Evolutionary conservation across 2,113 vertebrate species (phyloP).

Genomic region (Brienomyrus brachyistius): DNA sequence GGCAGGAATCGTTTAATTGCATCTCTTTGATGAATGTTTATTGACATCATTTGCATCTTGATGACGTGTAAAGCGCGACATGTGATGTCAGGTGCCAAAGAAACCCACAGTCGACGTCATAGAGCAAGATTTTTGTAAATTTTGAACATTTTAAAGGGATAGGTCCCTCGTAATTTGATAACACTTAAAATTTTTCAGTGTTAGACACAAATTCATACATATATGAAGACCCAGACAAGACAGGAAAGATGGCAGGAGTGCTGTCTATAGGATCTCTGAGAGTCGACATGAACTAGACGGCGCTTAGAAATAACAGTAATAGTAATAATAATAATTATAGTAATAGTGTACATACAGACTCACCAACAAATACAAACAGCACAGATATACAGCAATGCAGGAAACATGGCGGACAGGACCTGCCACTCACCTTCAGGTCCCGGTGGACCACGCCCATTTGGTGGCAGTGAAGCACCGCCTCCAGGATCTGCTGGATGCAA

Average conservation of each 20-base stretch:
- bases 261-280: not conserved
- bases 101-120: not conserved
- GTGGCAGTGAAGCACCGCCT: slow-evolving; percentile 92
- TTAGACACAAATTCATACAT: not conserved
- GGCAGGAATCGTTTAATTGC: not conserved
- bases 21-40: not conserved
- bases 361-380: not conserved
- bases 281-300: not conserved
- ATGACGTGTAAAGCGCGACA: not conserved
- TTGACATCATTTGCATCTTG: not conserved
- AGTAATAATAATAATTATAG: not conserved
- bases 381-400: not conserved
- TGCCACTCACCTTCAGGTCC: slow-evolving; percentile 90
- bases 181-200: not conserved
- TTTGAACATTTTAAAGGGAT: not conserved
- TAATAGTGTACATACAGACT: not conserved
- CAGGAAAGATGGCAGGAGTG: not conserved
- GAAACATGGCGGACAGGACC: slow-evolving; percentile 3
- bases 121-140: not conserved
- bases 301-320: not conserved
- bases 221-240: not conserved
- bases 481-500: slow-evolving; percentile 97
- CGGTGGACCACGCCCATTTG: slow-evolving; percentile 97
- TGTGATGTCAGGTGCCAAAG: not conserved
- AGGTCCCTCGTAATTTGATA: not conserved